phyloP scores from a whole-genome alignment of 2,797 vertebrate genomes.

The Pangasius larnaudii region DNA sequence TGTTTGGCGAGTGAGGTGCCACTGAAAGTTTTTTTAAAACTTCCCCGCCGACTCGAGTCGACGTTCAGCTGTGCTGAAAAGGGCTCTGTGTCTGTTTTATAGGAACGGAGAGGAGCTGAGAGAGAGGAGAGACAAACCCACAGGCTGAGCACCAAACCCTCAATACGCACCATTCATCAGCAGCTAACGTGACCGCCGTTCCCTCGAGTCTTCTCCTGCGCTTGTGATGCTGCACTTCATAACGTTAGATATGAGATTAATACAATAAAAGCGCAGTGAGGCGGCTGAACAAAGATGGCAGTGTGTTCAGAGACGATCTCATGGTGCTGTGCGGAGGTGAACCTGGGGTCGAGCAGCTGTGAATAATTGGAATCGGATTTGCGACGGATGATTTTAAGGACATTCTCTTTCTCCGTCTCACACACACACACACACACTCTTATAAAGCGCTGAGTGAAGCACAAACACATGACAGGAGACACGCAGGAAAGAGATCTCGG shows the following conservation, averaged over 20 bases:
- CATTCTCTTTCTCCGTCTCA: background rate
- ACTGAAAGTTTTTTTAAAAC: background rate
- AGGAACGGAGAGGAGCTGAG: background rate
- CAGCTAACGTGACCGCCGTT: constrained; percentile 50
- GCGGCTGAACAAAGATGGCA: constrained; percentile 50
- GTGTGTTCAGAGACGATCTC: constrained; percentile 56
- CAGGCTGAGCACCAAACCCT: constrained; percentile 37
- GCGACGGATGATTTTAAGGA: background rate
- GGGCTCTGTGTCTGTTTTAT: background rate
- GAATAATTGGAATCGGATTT: constrained; percentile 56
- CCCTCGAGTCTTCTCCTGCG: background rate
- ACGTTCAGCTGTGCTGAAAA: background rate
- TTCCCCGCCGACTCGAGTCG: background rate
- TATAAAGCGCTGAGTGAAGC: background rate
- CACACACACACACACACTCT: background rate
- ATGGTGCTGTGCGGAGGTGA: constrained; percentile 58
- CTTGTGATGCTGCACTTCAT: constrained; percentile 46
- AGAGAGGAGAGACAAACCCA: constrained; percentile 1
- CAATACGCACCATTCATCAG: constrained; percentile 58
- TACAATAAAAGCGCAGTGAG: constrained; percentile 41
- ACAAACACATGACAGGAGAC: background rate
- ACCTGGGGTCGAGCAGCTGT: constrained; percentile 64
- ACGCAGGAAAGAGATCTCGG: background rate
- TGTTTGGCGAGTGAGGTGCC: no score
- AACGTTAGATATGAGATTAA: constrained; percentile 51